A percentile compares a stretch with the other conserved stretches of the same genome.
Conservation (phyloP, 2,888 invertebrate species). For the Chouioia cunea region DNA sequence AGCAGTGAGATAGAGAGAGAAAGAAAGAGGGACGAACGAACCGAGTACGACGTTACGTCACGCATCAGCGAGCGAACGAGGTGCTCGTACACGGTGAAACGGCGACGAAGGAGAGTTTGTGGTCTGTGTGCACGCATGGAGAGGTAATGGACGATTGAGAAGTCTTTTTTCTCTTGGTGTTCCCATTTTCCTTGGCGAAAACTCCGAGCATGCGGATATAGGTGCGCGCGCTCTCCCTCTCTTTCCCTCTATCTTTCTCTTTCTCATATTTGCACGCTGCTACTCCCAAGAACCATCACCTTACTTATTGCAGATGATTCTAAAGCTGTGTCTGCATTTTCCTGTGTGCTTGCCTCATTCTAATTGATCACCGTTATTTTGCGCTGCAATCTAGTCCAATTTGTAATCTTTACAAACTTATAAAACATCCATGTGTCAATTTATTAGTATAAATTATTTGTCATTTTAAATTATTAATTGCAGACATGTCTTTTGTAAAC, state of each 20-base stretch:
- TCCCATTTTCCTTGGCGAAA: slow-evolving; percentile 2
- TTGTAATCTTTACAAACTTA: too few species aligned
- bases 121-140: slow-evolving; percentile 6
- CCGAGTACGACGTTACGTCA: slow-evolving; percentile 52
- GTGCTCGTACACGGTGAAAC: slow-evolving; percentile 30
- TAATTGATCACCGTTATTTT: too few species aligned
- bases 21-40: background rate
- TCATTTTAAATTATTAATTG: too few species aligned
- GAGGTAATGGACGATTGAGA: background rate
- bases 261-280: too few species aligned
- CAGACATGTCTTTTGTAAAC: too few species aligned
- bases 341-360: background rate
- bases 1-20: slow-evolving; percentile 45
- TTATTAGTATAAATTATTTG: too few species aligned
- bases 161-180: background rate
- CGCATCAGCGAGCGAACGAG: slow-evolving; percentile 44
- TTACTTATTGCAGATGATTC: background rate
- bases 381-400: too few species aligned
- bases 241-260: too few species aligned
- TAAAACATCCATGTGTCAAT: too few species aligned
- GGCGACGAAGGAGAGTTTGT: slow-evolving; percentile 13
- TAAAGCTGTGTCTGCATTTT: slow-evolving; percentile 6
- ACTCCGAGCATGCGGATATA: background rate
- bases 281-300: too few species aligned
- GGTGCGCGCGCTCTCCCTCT: background rate